These are phyloP conservation scores for Paralichthys olivaceus DNA, from an alignment of 2,113 vertebrate genomes.

Conservation along the genomic window DNA sequence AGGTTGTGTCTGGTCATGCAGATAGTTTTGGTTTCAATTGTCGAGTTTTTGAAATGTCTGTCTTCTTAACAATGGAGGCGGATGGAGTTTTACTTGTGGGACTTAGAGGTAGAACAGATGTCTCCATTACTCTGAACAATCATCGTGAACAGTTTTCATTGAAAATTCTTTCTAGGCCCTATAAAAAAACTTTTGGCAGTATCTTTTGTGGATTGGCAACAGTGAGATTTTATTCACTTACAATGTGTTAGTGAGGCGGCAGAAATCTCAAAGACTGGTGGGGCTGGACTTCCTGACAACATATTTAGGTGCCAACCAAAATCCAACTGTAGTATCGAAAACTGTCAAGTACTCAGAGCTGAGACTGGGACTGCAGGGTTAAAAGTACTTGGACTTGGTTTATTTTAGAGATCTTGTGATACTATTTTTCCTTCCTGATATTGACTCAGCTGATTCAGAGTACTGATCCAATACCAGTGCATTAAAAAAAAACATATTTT, in stretches of 20 bases:
- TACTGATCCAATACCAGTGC: no score
- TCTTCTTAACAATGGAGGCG: background rate
- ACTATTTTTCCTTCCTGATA: no score
- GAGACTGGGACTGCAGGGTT: no score
- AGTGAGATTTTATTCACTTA: background rate
- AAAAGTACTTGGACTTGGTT: no score
- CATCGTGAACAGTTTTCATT: constrained; percentile 2
- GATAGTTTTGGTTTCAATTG: constrained; percentile 13
- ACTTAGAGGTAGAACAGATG: background rate
- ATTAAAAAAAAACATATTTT: no score
- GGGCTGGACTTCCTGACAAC: background rate
- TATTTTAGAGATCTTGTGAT: no score
- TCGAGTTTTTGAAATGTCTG: background rate
- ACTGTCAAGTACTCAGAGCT: background rate
- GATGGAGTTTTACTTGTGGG: background rate
- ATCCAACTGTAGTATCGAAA: background rate
- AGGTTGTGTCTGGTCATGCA: constrained; percentile 43
- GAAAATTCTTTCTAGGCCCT: background rate
- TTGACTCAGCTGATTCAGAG: no score
- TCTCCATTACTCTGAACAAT: background rate
- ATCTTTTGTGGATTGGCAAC: background rate
- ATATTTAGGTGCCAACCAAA: background rate
- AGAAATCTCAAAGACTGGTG: background rate
- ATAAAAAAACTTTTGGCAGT: background rate
- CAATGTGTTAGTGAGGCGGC: background rate